Conservation (phyloP, 2,888 invertebrate genomes). For the Chaetoderma sp. region DNA sequence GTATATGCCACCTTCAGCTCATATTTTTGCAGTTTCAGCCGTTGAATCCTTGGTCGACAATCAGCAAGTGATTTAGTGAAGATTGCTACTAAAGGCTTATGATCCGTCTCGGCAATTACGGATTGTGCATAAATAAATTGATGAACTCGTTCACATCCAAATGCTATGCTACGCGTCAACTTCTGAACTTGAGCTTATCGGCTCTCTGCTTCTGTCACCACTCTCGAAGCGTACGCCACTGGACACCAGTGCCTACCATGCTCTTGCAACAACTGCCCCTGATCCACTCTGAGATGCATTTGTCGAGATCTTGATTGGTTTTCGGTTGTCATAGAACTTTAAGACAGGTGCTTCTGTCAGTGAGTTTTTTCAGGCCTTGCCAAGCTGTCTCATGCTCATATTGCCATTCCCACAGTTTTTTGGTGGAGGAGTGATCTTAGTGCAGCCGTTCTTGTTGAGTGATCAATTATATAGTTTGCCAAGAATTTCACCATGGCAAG, state of each 20-base stretch:
- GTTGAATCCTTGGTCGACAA: slow-evolving; percentile 11
- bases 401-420: background rate
- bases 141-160: no score
- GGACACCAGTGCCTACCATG: no score
- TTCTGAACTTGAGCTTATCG: background rate
- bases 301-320: no score
- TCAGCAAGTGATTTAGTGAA: background rate
- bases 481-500: slow-evolving; percentile 19
- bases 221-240: background rate
- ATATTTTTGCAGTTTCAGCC: background rate
- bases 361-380: background rate
- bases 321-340: slow-evolving; percentile 5
- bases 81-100: no score
- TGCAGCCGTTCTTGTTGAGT: slow-evolving; percentile 11
- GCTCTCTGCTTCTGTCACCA: no score
- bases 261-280: no score
- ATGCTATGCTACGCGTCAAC: background rate
- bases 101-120: no score
- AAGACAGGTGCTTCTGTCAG: background rate
- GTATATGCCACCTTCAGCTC: no score
- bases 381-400: slow-evolving; percentile 3
- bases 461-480: slow-evolving; percentile 7
- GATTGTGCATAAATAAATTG: no score
- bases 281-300: no score
- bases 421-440: slow-evolving; percentile 7